Base-by-base conservation (phyloP, 2,797 vertebrate species). In the Phylloscopus collybita region DNA sequence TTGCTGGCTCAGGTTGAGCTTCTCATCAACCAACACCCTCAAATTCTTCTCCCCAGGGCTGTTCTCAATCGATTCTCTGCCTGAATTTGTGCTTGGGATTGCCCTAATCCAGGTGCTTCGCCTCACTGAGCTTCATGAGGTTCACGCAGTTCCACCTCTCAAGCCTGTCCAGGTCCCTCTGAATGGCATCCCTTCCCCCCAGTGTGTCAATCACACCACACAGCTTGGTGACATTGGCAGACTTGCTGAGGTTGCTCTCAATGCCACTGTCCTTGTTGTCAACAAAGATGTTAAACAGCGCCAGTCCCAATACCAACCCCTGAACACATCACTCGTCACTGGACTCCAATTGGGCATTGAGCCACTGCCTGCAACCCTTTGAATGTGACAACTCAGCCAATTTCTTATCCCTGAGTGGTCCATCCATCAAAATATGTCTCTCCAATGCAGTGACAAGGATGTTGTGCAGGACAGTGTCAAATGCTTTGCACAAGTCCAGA, bases 161-260 rank as follows among this genome's bases (percentile, higher is more conserved):
- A 60, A 47, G n/a, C 30, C 25, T 72, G 30, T 19, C 21, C 29
- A 20, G 18, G 18, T 42, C 30, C 16, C 22, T 40, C 18, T 60
- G 66, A 16, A 22, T 53, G 51, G 26, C 26, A 60, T 53, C 9
- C n/a, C 25, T 65, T 40, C 15, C 26, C 38, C 16, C 0, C 5
- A 22, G 11, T 3, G 1, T 27, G 18, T 34, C 66, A 78, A 0
- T 10, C 0, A 0, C 51, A 65, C 15, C n/a, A 47, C 80, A 54
- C 47, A 42, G 22, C 47, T 23, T 34, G 53, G 26, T 45, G 51
- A 42, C 18, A 4, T 16, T 1, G 0, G 21, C 15, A 60, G 22
- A 40, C 25, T 38, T 50, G 29, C 57, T 19, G 57, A 65, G n/a
- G 9, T 7, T 53, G 30, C 11, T 8, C 60, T 66, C 34, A 72